Evolutionary conservation across 2,113 vertebrate species (phyloP).

Genomic region (Rhabdornis inornatus): DNA sequence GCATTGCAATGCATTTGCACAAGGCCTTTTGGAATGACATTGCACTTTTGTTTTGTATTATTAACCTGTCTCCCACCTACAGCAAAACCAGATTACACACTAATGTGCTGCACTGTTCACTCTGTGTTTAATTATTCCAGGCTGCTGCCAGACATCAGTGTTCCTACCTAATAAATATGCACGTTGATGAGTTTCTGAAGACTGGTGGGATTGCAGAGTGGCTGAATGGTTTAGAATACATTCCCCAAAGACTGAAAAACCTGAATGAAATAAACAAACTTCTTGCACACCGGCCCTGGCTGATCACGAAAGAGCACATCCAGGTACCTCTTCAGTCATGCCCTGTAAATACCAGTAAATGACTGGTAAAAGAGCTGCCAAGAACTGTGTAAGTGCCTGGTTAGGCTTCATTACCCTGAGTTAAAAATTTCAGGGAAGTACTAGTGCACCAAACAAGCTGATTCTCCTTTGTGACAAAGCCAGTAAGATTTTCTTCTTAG

Average conservation of each 20-base stretch:
- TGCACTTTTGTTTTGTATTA: background rate
- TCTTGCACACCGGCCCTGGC: constrained; percentile 84
- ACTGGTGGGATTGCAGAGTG: constrained; percentile 83
- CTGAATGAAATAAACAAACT: constrained; percentile 87
- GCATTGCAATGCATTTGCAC: background rate
- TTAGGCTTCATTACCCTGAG: background rate
- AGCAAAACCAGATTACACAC: background rate
- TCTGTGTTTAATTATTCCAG: constrained; percentile 61
- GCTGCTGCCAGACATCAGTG: constrained; percentile 85
- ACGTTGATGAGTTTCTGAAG: constrained; percentile 84
- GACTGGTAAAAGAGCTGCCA: background rate
- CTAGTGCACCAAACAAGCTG: background rate
- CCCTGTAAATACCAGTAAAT: background rate
- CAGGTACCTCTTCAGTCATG: constrained; percentile 67
- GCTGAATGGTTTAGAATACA: constrained; percentile 82
- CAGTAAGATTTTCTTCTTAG: background rate
- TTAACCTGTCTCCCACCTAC: background rate
- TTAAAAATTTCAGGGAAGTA: background rate
- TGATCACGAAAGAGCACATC: constrained; percentile 86
- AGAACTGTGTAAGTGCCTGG: background rate
- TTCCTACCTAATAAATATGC: constrained; percentile 85
- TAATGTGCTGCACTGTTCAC: background rate
- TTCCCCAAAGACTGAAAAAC: constrained; percentile 84
- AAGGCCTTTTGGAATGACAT: background rate
- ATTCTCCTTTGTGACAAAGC: background rate